A percentile compares a stretch with the other conserved stretches of the same genome.
These are phyloP conservation scores for Apocheima hispidaria DNA, from an alignment of 2,888 invertebrate species.

Conservation along the genomic window DNA sequence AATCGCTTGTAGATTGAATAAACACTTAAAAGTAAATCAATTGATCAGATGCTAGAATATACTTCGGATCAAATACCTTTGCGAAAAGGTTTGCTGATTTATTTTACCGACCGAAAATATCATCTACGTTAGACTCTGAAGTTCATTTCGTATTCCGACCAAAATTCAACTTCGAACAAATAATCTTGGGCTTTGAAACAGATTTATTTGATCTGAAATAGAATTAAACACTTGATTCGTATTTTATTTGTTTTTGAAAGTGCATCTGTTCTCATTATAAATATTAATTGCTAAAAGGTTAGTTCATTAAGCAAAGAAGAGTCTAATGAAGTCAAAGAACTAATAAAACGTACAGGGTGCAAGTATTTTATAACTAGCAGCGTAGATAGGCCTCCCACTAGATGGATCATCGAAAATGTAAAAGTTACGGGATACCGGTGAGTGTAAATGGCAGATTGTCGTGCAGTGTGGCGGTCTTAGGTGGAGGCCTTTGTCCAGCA, in stretches of 20 bases:
- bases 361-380: no score
- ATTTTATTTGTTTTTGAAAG: conserved; percentile 14
- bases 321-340: background rate
- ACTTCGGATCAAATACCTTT: background rate
- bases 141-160: background rate
- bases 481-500: no score
- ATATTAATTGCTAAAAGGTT: background rate
- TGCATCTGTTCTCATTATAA: conserved; percentile 7
- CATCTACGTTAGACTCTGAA: background rate
- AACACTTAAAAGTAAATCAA: conserved; percentile 17
- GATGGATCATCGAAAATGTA: no score
- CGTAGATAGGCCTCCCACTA: no score
- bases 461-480: no score
- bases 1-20: conserved; percentile 14
- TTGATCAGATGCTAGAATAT: background rate
- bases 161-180: background rate
- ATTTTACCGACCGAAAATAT: background rate
- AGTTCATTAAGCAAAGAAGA: background rate
- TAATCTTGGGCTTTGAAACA: background rate
- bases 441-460: no score
- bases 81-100: background rate
- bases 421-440: no score
- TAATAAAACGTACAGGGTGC: no score
- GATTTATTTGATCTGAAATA: conserved; percentile 7
- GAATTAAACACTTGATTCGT: background rate